Base-by-base conservation (phyloP, 1,140 invertebrate species). In the Brachionus rotundiformis region DNA sequence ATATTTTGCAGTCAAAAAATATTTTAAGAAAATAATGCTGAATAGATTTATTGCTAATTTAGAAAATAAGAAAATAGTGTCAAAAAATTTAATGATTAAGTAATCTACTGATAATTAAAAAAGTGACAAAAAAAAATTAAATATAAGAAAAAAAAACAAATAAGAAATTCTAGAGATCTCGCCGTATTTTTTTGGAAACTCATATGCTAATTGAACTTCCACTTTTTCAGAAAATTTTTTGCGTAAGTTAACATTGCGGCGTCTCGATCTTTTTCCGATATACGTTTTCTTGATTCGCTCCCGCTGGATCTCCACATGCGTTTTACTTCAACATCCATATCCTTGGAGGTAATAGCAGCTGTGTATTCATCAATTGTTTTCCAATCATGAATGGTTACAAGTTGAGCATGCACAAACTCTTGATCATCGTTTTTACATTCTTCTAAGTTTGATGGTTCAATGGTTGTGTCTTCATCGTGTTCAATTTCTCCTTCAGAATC, bases 381-480 rank as follows among this genome's bases (percentile, higher is more conserved):
- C n/a, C n/a, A 23, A 61, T 61, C 27, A 27, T 25, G 23, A 29
- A 61, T 29, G 27, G 59, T 61, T 61, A 2, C 59, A 1, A 61
- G 59, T 61, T 61, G 59, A 61, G 59, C 27, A 61, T 61, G 10
- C 59, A 61, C 59, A 27, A 29, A 25, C 27, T 29, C 27, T 29
- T 61, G 59, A 61, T 61, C 59, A 61, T 61, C 5, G 59, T 61
- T 61, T 47, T n/a, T n/a, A 47, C 44, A 47, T 47, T 47, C 44
- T 47, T 47, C 4, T 47, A 1, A 1, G 44, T n/a, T 47, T 25
- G 27, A 61, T 61, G 23, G 59, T 29, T 65, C 29, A 31, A 31
- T 31, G 27, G 61, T 65, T 65, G 2, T 31, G 29, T 29, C 7
- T 68, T 68, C 63, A 68, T 33, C 29, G 16, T 33, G 5, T 68